Evolutionary conservation across 2,113 vertebrate species (phyloP).

Genomic region (Scomber scombrus): DNA sequence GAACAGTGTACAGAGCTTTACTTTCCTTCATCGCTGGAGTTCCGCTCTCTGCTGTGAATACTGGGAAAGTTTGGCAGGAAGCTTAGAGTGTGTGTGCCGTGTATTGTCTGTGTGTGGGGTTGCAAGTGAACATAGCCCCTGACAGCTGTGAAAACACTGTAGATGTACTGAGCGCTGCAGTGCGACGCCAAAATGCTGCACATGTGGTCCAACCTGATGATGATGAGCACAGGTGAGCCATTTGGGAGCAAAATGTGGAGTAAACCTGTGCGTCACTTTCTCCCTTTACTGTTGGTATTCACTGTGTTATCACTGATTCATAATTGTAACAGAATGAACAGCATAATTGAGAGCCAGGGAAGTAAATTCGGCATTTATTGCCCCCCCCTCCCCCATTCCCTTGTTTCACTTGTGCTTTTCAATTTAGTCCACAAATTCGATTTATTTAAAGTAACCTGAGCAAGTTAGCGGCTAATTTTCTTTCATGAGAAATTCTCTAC

Average conservation of each 20-base stretch:
- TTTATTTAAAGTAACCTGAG: constrained; percentile 59
- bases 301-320: constrained; percentile 11
- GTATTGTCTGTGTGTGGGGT: constrained; percentile 26
- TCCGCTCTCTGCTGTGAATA: constrained; percentile 45
- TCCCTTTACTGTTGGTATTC: background rate
- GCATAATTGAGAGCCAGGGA: constrained; percentile 1
- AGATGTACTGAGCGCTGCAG: constrained; percentile 24
- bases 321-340: background rate
- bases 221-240: constrained; percentile 27
- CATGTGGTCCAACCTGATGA: constrained; percentile 26
- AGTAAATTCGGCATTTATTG: constrained; percentile 4
- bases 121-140: constrained; percentile 36
- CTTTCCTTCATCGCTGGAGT: constrained; percentile 32
- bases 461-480: constrained; percentile 64
- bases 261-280: background rate
- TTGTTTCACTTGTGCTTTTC: constrained; percentile 34
- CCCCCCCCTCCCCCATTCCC: background rate
- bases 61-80: constrained; percentile 62
- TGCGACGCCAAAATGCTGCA: constrained; percentile 9
- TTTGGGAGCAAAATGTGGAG: background rate
- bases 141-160: constrained; percentile 74
- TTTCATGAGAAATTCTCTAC: constrained; percentile 60
- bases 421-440: constrained; percentile 54
- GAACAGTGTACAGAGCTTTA: too few relatives aligned
- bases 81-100: constrained; percentile 12